Conservation (phyloP, 2,113 vertebrate species). For the Bubo scandiacus region DNA sequence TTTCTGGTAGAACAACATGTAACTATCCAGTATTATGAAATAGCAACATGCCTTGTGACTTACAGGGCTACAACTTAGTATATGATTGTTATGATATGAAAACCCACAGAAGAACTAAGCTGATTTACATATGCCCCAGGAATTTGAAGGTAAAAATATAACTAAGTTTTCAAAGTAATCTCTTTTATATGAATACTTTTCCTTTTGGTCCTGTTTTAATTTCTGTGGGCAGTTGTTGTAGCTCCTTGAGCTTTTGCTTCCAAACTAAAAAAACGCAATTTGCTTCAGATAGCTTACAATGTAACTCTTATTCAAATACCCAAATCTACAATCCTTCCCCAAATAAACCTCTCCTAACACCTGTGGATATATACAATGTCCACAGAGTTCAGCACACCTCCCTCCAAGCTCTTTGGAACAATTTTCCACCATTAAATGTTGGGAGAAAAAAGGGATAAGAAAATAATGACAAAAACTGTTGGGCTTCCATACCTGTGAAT, state of each 20-base stretch:
- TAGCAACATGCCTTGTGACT: neutral
- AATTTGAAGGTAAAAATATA: neutral
- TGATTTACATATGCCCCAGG: neutral
- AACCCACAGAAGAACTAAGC: neutral
- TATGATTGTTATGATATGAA: neutral
- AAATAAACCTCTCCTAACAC: neutral
- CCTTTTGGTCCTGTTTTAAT: neutral
- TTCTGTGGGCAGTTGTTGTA: neutral
- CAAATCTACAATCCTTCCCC: neutral
- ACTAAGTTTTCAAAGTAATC: neutral
- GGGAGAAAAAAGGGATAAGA: neutral
- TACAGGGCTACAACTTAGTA: neutral
- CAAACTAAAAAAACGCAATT: neutral
- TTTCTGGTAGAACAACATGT: neutral
- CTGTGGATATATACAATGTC: rapidly evolving
- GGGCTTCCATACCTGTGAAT: neutral
- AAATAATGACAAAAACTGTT: neutral
- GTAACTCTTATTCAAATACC: neutral
- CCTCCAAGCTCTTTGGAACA: neutral
- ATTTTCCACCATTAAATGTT: neutral
- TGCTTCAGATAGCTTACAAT: neutral
- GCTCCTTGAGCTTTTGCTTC: neutral
- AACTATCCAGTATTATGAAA: neutral
- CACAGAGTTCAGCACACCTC: neutral
- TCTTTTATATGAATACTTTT: neutral